Evolutionary conservation across 2,797 vertebrate genomes (phyloP).

Genomic region (Tolypeutes matacus): DNA sequence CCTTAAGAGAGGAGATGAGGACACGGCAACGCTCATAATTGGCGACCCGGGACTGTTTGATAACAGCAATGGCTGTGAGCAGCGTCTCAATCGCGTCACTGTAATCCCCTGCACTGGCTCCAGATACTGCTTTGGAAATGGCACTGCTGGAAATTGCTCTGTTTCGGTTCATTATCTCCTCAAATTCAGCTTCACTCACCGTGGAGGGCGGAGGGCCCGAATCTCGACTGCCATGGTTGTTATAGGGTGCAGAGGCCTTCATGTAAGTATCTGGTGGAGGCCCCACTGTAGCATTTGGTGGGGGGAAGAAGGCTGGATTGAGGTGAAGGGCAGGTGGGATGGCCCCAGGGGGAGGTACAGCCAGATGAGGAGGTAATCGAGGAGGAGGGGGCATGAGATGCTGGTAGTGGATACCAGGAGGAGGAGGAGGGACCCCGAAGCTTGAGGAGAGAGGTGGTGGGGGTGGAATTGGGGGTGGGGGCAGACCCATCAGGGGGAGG

Average conservation of each 20-base stretch:
- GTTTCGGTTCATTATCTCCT: slow-evolving; percentile 97
- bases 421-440: slow-evolving; percentile 88
- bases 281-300: slow-evolving; percentile 87
- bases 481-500: slow-evolving; percentile 87
- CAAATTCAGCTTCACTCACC: slow-evolving; percentile 92
- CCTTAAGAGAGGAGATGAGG: slow-evolving; percentile 96
- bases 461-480: slow-evolving; percentile 85
- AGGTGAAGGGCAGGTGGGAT: slow-evolving; percentile 91
- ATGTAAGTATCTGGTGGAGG: slow-evolving; percentile 89
- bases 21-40: slow-evolving; percentile 95
- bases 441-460: slow-evolving; percentile 88
- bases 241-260: slow-evolving; percentile 89
- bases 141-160: slow-evolving; percentile 96
- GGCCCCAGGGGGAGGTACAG: slow-evolving; percentile 86
- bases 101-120: slow-evolving; percentile 95
- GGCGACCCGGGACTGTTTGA: slow-evolving; percentile 96
- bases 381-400: slow-evolving; percentile 89
- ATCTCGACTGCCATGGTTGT: slow-evolving; percentile 90
- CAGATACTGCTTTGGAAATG: slow-evolving; percentile 96
- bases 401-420: slow-evolving; percentile 88
- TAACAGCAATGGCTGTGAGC: slow-evolving; percentile 96
- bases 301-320: slow-evolving; percentile 94
- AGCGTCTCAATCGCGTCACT: slow-evolving; percentile 96
- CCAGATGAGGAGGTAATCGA: slow-evolving; percentile 89
- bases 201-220: slow-evolving; percentile 85